Conservation (phyloP, 1,140 invertebrate genomes). For the Trachymyrmex septentrionalis region DNA sequence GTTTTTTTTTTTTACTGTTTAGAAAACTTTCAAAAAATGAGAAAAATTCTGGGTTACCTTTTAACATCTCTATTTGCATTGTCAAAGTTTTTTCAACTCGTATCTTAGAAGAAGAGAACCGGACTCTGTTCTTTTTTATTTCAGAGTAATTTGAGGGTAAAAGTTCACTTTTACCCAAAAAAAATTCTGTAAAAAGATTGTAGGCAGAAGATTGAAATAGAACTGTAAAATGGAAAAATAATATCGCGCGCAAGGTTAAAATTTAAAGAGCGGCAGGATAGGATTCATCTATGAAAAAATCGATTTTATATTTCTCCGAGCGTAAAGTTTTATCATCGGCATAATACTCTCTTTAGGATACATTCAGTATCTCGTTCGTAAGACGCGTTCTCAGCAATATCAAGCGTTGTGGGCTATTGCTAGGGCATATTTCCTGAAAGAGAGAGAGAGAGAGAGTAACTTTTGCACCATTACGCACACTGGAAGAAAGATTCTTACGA, state of each 20-base stretch:
- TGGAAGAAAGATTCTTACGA: not conserved
- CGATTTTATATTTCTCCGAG: slow-evolving; percentile 11
- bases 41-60: no score
- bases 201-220: not conserved
- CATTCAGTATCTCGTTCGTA: not conserved
- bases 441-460: not conserved
- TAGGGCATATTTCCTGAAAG: not conserved
- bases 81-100: no score
- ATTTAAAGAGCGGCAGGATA: not conserved
- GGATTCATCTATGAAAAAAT: not conserved
- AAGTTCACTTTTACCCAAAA: no score
- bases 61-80: no score
- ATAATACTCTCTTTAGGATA: not conserved
- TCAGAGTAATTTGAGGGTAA: no score
- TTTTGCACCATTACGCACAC: slow-evolving; percentile 35
- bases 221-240: not conserved
- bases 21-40: no score
- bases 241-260: not conserved
- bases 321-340: slow-evolving; percentile 23
- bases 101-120: no score
- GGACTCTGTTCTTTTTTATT: no score
- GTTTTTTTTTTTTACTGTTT: no score
- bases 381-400: not conserved
- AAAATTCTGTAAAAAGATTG: no score
- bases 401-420: not conserved